Percentiles rank a stretch among this genome's conserved stretches.
Evolutionary conservation across 2,797 vertebrate genomes (phyloP).

Genomic region (Aeoliscus strigatus): DNA sequence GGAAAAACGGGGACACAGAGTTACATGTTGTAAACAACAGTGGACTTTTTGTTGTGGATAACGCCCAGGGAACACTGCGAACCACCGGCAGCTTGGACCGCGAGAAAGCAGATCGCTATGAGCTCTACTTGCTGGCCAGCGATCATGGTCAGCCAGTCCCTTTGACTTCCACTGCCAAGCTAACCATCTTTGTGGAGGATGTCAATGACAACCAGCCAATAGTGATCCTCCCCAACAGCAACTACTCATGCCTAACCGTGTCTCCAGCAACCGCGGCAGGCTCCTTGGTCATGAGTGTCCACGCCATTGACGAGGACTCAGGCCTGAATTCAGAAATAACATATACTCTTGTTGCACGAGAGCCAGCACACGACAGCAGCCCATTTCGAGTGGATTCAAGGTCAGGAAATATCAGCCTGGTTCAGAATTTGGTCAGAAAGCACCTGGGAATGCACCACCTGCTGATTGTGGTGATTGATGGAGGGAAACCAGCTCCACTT

Average conservation of each 20-base stretch:
- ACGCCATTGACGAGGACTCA: constrained; percentile 73
- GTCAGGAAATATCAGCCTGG: constrained; percentile 74
- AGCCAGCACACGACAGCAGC: constrained; percentile 38
- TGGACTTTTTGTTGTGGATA: constrained; percentile 69
- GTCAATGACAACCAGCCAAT: constrained; percentile 79
- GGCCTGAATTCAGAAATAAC: constrained; percentile 78
- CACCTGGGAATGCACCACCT: constrained; percentile 76
- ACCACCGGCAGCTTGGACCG: constrained; percentile 70
- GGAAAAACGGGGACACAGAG: constrained; percentile 66
- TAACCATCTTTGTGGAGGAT: constrained; percentile 77
- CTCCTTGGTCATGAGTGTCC: constrained; percentile 70
- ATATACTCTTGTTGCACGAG: constrained; percentile 58
- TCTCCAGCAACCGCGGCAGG: constrained; percentile 61
- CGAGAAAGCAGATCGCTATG: constrained; percentile 68
- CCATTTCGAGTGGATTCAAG: constrained; percentile 70
- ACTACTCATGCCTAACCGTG: constrained; percentile 74
- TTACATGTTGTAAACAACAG: constrained; percentile 63
- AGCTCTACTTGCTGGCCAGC: constrained; percentile 67
- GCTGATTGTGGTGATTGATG: constrained; percentile 73
- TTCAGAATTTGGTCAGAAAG: constrained; percentile 47
- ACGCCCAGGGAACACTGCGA: constrained; percentile 53
- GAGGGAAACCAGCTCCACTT: constrained; percentile 72
- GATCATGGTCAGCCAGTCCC: constrained; percentile 68
- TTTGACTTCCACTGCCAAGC: constrained; percentile 66
- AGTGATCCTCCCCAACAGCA: constrained; percentile 76